Percentiles rank a stretch among this genome's conserved stretches.
phyloP scores from a whole-genome alignment of 2,888 invertebrate genomes.

The Thereva unica region DNA sequence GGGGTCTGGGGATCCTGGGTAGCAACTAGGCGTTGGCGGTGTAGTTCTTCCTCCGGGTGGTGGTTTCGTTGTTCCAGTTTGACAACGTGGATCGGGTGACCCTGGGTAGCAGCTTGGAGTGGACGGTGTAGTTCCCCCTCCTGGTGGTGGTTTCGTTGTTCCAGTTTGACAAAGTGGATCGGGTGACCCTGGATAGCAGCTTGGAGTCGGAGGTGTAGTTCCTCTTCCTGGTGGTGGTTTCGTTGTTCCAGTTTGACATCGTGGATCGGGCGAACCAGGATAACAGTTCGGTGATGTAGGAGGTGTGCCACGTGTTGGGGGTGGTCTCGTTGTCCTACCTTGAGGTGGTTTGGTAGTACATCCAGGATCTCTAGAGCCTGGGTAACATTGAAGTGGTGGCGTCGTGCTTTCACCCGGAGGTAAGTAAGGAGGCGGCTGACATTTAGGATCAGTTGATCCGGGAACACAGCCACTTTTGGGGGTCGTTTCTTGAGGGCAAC shows the following conservation, averaged over 20 bases:
- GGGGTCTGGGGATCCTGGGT: conserved; percentile 35
- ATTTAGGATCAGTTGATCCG: conserved; percentile 59
- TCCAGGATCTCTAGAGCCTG: conserved; percentile 28
- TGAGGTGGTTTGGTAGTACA: conserved; percentile 18
- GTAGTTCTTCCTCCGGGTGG: conserved; percentile 15
- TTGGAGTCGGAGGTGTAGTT: no score
- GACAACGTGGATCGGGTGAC: neutral
- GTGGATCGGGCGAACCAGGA: conserved; percentile 36
- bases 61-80: conserved; percentile 38
- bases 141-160: no score
- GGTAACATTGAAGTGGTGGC: conserved; percentile 45
- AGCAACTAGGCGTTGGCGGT: conserved; percentile 37
- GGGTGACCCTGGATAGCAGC: no score
- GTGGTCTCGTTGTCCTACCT: conserved; percentile 29
- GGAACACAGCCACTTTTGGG: conserved; percentile 52
- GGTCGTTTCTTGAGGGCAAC: conserved; percentile 28
- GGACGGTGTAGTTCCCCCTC: no score
- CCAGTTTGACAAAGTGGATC: no score
- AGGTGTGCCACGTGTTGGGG: conserved; percentile 1
- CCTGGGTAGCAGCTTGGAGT: conserved; percentile 40
- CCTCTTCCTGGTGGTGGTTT: no score
- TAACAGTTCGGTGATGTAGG: conserved; percentile 38
- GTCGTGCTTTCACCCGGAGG: no score
- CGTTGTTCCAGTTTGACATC: no score
- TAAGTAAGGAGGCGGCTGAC: conserved; percentile 47